phyloP scores from a whole-genome alignment of 64 coral and sea anemone genomes.

The Porites australiensis region DNA sequence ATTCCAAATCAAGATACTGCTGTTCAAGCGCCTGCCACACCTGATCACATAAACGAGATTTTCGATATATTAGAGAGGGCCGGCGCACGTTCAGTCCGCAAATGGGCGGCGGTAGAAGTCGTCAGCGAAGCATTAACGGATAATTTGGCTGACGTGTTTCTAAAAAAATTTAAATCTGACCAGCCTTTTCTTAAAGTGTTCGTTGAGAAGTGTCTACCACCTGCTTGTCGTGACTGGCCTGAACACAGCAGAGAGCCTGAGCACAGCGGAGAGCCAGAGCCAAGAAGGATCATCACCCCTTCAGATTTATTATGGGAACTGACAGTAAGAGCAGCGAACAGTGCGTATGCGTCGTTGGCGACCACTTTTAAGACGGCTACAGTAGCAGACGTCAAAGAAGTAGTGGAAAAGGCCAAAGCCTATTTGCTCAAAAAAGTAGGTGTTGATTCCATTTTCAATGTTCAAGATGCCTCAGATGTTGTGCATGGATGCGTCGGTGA shows the following conservation, averaged over 20 bases:
- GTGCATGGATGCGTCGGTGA: slow-evolving; percentile 37
- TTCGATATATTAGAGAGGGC: slow-evolving; percentile 7
- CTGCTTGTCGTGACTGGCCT: slow-evolving; percentile 1
- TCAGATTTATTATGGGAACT: no score
- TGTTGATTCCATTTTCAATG: slow-evolving; percentile 5
- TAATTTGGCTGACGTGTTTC: not conserved
- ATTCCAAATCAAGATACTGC: not conserved
- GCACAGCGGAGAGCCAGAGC: not conserved
- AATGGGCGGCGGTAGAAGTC: slow-evolving; percentile 6
- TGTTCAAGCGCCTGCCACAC: not conserved
- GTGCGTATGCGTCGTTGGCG: not conserved
- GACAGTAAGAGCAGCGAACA: not conserved
- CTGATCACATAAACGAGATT: not conserved
- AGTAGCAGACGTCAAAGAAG: slow-evolving; percentile 15
- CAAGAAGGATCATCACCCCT: no score
- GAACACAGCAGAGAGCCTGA: not conserved
- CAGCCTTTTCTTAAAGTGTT: not conserved
- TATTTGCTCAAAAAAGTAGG: not conserved
- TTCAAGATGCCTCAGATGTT: slow-evolving; percentile 50
- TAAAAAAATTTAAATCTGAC: not conserved
- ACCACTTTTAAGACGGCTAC: not conserved
- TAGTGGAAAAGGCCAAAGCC: slow-evolving; percentile 12
- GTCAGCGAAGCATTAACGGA: not conserved
- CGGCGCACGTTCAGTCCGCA: slow-evolving; percentile 43
- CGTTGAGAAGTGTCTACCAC: slow-evolving; percentile 28